Base-by-base conservation (phyloP, 2,113 vertebrate species). In the Eulemur macaco region DNA sequence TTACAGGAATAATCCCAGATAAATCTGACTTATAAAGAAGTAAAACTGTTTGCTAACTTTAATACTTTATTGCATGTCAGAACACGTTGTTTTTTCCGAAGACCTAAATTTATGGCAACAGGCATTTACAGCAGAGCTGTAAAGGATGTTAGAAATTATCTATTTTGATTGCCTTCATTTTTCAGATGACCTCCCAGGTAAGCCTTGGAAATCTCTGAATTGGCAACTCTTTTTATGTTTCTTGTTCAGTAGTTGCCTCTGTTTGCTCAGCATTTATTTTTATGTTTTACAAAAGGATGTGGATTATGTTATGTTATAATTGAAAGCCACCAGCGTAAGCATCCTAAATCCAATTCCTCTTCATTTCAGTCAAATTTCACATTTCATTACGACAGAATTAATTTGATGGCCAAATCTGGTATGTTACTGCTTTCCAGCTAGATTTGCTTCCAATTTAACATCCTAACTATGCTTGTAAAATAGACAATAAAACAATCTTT, bases 331-430 rank as follows among this genome's bases (percentile, higher is more conserved):
- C 69, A 95, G 95, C 85, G 73, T 27, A 96, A 64, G 93, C 95
- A 85, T 74, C 27, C 86, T 95, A 89, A 97, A 96, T 97, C 71
- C 86, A 96, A 91, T 98, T 96, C 89, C 87, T 97, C 95, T 97
- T 98, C 93, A 97, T 97, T 98, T 98, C 98, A 96, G 96, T 98
- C 96, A 98, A 97, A 98, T 98, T 98, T 98, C 96, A 98, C 98
- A 98, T 97, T 98, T 96, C 97, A 97, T 98, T 98, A 97, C 17
- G 42, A 90, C 84, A 87, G 97, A 97, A 98, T 98, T 97, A 98
- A 97, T 97, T 97, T 98, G 96, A 98, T 97, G 97, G 95, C 93
- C 97, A 98, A 96, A 97, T 97, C 95, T 95, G 95, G 95, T 92
- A 95, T 96, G 96, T 97, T 97, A 96, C 87, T 92, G 95, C 97